phyloP scores from a whole-genome alignment of 2,888 invertebrate species.

The Phrixothrix hirtus region DNA sequence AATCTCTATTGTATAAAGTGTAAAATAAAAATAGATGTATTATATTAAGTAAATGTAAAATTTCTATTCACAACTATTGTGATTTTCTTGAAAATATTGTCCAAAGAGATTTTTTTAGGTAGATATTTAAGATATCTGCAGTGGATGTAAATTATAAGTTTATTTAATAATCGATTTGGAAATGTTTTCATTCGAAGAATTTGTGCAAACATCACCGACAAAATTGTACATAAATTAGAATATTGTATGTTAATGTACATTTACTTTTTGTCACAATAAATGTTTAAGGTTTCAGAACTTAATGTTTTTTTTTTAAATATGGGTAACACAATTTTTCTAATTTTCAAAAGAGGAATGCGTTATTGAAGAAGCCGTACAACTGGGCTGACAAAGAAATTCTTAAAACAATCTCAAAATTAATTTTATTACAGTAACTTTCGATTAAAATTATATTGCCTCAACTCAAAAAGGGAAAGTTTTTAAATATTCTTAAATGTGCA shows the following conservation, averaged over 20 bases:
- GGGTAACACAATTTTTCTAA: too few relatives aligned
- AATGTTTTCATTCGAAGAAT: slow-evolving; percentile 10
- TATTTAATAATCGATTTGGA: not conserved
- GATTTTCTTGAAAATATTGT: slow-evolving; percentile 24
- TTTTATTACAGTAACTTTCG: too few relatives aligned
- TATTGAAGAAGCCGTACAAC: too few relatives aligned
- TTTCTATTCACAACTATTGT: slow-evolving; percentile 25
- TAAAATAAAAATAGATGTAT: slow-evolving; percentile 14
- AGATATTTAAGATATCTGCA: too few relatives aligned
- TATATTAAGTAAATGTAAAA: slow-evolving; percentile 26
- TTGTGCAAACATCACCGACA: slow-evolving; percentile 19
- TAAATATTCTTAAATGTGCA: too few relatives aligned
- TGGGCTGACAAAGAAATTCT: too few relatives aligned
- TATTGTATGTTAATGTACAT: slow-evolving; percentile 45
- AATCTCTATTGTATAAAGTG: slow-evolving; percentile 26
- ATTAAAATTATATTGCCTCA: too few relatives aligned
- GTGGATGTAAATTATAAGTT: too few relatives aligned
- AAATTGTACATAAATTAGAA: slow-evolving; percentile 29
- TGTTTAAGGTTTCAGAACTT: slow-evolving; percentile 49
- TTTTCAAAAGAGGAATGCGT: too few relatives aligned
- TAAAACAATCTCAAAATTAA: not conserved
- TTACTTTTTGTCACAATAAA: slow-evolving; percentile 57
- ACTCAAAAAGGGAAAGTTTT: too few relatives aligned
- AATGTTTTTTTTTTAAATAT: not conserved
- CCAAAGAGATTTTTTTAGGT: too few relatives aligned